Percentiles rank a stretch among this genome's conserved stretches.
phyloP scores from a whole-genome alignment of 2,113 vertebrate species.

The Vidua macroura region DNA sequence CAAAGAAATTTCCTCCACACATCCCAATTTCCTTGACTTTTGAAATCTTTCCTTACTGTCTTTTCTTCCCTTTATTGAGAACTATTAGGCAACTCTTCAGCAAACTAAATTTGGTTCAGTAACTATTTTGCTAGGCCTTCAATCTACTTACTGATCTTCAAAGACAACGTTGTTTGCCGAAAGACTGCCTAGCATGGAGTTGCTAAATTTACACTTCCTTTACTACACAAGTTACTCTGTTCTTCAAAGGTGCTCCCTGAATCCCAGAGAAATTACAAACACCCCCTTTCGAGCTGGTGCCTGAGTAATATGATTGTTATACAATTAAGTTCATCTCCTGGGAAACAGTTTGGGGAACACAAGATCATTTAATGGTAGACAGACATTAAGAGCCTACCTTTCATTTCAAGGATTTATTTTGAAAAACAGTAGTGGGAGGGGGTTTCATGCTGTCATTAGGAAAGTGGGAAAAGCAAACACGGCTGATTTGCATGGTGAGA shows the following conservation, averaged over 20 bases:
- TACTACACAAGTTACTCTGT: neutral
- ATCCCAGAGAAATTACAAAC: neutral
- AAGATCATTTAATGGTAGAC: neutral
- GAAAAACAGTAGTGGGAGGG: neutral
- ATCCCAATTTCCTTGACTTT: neutral
- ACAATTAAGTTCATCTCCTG: neutral
- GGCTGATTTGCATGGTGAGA: neutral
- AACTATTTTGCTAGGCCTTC: neutral
- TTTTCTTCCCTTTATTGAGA: neutral
- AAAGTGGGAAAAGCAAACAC: neutral
- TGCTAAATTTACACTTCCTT: neutral
- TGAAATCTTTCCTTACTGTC: neutral
- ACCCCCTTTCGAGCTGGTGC: neutral
- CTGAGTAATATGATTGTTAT: accelerated
- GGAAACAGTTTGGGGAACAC: neutral
- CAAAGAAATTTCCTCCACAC: neutral
- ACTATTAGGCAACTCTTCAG: neutral
- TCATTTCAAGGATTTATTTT: neutral
- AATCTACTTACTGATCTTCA: neutral
- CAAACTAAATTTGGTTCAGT: neutral
- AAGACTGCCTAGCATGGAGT: neutral
- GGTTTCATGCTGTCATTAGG: neutral
- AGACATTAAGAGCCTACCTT: neutral
- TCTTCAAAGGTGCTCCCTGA: neutral
- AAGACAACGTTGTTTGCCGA: neutral